Evolutionary conservation across 2,797 vertebrate species (phyloP).

Genomic region (Myotis pilosus): DNA sequence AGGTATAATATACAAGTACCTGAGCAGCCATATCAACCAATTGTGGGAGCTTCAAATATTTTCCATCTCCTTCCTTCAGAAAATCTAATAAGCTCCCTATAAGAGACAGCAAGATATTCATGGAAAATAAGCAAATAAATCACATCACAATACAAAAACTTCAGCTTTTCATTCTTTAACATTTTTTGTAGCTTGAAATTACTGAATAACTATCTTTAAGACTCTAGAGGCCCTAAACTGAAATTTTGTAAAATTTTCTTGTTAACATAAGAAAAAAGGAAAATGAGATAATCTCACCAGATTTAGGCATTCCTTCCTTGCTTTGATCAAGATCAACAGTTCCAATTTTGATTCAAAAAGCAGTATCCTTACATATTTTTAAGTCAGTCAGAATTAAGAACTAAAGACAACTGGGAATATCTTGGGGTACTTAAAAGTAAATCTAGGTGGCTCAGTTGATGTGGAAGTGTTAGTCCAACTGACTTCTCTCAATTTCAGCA

Average conservation of each 20-base stretch:
- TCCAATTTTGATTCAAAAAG: conserved; percentile 12
- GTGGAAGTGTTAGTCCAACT: neutral
- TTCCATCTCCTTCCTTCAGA: conserved; percentile 96
- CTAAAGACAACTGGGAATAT: neutral
- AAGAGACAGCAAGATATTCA: conserved; percentile 50
- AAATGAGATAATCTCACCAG: neutral
- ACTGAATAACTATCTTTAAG: conserved; percentile 18
- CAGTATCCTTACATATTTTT: neutral
- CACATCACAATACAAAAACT: neutral
- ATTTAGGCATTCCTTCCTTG: neutral
- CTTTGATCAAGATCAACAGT: neutral
- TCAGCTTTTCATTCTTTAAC: neutral
- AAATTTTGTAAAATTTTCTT: conserved; percentile 24
- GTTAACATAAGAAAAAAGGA: neutral
- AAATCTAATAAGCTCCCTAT: conserved; percentile 95
- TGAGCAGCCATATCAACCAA: conserved; percentile 98
- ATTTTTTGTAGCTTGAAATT: neutral
- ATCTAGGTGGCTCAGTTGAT: neutral
- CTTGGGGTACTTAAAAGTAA: neutral
- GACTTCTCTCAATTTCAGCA: neutral
- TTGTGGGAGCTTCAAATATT: conserved; percentile 93
- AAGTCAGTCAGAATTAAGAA: conserved; percentile 22
- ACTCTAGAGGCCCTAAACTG: neutral
- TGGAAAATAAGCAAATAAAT: neutral
- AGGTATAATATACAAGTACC: conserved; percentile 82